Evolutionary conservation across 2,888 invertebrate genomes (phyloP).

Genomic region (Tethea ocularis): DNA sequence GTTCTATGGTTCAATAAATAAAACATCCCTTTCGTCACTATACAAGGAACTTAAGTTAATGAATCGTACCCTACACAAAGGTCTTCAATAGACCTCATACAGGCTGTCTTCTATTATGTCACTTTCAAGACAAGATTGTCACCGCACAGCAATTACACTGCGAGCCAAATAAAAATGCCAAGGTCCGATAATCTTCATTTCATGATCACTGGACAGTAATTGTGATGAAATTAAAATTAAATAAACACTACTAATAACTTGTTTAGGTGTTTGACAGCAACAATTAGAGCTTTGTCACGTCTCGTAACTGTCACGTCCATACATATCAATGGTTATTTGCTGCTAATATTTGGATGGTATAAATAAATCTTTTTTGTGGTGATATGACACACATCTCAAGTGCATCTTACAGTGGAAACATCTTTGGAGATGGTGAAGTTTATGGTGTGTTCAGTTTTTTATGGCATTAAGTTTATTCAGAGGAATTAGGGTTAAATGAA

Average conservation of each 20-base stretch:
- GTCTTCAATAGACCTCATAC: constrained; percentile 2
- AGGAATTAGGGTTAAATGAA: constrained; percentile 27
- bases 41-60: constrained; percentile 12
- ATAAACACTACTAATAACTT: constrained; percentile 62
- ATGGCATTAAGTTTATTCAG: constrained; percentile 30
- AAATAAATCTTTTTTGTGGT: constrained; percentile 60
- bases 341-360: constrained; percentile 63
- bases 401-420: constrained; percentile 50
- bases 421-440: constrained; percentile 58
- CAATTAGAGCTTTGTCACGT: constrained; percentile 75
- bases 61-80: not conserved
- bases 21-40: not conserved
- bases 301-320: constrained; percentile 66
- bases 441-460: constrained; percentile 49
- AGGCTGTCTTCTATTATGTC: constrained; percentile 25
- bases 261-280: constrained; percentile 62
- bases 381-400: constrained; percentile 58
- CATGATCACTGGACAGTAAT: constrained; percentile 36
- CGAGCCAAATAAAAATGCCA: constrained; percentile 51
- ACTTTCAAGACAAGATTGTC: constrained; percentile 37
- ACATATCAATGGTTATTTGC: constrained; percentile 53
- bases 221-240: constrained; percentile 45
- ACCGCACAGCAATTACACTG: constrained; percentile 43
- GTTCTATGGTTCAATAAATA: not conserved
- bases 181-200: constrained; percentile 47